Base-by-base conservation (phyloP, 2,888 invertebrate genomes). In the Xestia sexstrigata region DNA sequence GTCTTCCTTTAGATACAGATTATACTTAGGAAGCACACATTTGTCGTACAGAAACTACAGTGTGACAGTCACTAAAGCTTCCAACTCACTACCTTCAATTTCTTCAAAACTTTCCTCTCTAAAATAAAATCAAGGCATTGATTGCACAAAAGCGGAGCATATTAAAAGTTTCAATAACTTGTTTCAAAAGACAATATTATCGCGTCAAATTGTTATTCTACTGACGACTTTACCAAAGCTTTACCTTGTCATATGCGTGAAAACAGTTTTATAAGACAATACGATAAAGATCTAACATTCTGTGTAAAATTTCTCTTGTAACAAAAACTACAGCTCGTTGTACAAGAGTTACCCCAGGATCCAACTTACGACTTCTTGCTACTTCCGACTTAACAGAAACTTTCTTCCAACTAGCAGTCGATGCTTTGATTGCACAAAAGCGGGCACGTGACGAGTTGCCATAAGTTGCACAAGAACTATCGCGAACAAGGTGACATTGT, bases 131-230 rank as follows among this genome's bases (percentile, higher is more conserved):
- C 0, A 30, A 69, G 5, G n/a, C 42, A 30, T 76, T 84, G 79
- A 81, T 82, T 80, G 76, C 70, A 85, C 69, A 80, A 79, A 81
- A 78, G 74, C 47, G 63, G 1, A 73, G 45, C 76, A 74, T 75
- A 67, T 78, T 35, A 35, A 71, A 58, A 69, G 63, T 82, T 76
- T 81, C 68, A 6, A 0, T 30, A 20, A 17, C 13, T 69, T 77
- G 58, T 69, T 73, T 35, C 15, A 72, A 65, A 30, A 30, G 20
- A 62, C 76, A 74, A 76, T 42, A 7, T 23, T 9, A 15, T 58
- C 73, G 69, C n/a, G 76, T 73, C 67, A 87, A 90, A 91, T 95
- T 94, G 93, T 92, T 92, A 95, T 95, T 94, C 95, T 26, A 30
- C 23, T 45, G n/a, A 70, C 23, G 26, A 30, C 17, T 72, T 74